Base-by-base conservation (phyloP, 2,797 vertebrate species). In the Epinephelus malabaricus region DNA sequence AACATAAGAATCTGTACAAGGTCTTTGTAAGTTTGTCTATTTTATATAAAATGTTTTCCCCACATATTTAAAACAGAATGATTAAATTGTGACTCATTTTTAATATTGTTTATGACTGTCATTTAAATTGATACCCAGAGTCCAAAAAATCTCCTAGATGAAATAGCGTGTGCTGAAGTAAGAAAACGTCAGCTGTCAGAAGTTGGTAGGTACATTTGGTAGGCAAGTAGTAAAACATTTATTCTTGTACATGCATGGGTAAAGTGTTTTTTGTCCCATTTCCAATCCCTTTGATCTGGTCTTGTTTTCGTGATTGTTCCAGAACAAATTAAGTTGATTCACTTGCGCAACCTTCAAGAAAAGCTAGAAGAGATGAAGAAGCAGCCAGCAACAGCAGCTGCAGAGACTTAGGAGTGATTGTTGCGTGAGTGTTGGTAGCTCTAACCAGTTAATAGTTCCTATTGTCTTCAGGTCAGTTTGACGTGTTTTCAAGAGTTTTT, bases 1-100 rank as follows among this genome's bases (percentile, higher is more conserved):
- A 94, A 75, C 95, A 96, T 75, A 96, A 95, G 87, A 94, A 87
- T 68, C 86, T 96, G 18, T 83, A 83, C 65, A 83, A 89, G 67
- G 69, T 92, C 68, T 96, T 95, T 94, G 95, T 96, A 87, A 90
- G 95, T 91, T 63, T 72, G 6, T 58, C 15, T 59, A 3, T 58
- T 60, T 19, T 14, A 15, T 51, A 14, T 45, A 46, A 56, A 80
- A 19, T 73, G 19, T 0, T 34, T 34, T 34, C 34, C 34, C 34
- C 34, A 7, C 3, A 45, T 46, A 0, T 43, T 10, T 18, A 2
- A 61, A 78, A n/a, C 14, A 50, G 4, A 65, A 66, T 43, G 3
- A 30, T 56, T 19, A 12, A 38, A 81, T 43, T 61, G 11, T 72
- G 12, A 30, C 17, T 25, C 45, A 6, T 51, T 59, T 10, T 5